These are phyloP conservation scores for Pyrochroa serraticornis DNA, from an alignment of 2,888 invertebrate species.

Conservation along the genomic window DNA sequence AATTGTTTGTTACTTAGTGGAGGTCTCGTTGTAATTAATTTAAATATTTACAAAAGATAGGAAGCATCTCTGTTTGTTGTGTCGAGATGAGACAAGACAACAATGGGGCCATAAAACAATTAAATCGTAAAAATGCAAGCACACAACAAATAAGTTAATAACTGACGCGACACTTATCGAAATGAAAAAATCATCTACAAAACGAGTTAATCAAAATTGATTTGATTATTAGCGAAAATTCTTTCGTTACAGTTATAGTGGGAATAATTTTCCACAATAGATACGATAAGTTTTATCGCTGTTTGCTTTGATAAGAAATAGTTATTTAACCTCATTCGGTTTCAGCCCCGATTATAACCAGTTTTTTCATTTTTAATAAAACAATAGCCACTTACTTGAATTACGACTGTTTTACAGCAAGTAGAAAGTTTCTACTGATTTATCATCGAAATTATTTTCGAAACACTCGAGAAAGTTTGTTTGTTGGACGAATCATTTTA, in stretches of 20 bases:
- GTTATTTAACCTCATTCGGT: conserved; percentile 29
- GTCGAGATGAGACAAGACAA: conserved; percentile 41
- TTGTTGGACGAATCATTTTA: conserved; percentile 19
- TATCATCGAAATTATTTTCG: not conserved
- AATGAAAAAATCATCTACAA: not conserved
- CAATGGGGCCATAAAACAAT: conserved; percentile 44
- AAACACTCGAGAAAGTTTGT: conserved; percentile 18
- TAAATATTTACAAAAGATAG: conserved; percentile 43
- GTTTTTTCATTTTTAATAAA: conserved; percentile 5
- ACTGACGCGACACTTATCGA: not conserved
- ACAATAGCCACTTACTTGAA: not conserved
- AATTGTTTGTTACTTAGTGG: not conserved
- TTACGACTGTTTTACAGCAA: too few relatives aligned
- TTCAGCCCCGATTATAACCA: conserved; percentile 14
- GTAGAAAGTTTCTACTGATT: not conserved
- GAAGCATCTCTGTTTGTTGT: conserved; percentile 35
- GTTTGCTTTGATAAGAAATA: conserved; percentile 29
- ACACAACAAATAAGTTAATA: not conserved
- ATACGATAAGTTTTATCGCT: conserved; percentile 31
- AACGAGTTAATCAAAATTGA: not conserved
- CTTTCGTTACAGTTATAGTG: not conserved
- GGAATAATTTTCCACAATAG: conserved; percentile 23
- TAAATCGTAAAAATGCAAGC: conserved; percentile 27
- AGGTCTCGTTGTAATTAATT: conserved; percentile 8
- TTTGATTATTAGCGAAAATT: too few relatives aligned